These are phyloP conservation scores for Ochlodes sylvanus DNA, from an alignment of 2,888 invertebrate genomes.

Conservation along the genomic window DNA sequence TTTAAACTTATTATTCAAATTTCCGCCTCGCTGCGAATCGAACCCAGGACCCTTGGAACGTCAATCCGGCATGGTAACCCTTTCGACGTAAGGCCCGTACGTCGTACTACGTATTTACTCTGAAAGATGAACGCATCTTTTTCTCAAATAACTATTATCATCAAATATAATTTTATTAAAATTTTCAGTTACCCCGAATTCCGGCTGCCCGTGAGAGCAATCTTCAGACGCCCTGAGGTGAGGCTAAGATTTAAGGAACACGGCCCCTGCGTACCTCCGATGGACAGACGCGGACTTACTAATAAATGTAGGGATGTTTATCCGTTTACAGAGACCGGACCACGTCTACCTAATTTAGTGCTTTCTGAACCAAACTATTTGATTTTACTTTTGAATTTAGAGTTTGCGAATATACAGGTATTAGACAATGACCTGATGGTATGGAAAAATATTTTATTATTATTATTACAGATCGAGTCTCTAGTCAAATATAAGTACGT, in stretches of 20 bases:
- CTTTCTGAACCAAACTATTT: neutral
- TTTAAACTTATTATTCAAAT: no score
- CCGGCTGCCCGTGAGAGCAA: constrained; percentile 45
- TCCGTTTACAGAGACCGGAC: constrained; percentile 12
- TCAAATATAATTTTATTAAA: neutral
- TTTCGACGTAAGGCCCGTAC: no score
- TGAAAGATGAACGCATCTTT: no score
- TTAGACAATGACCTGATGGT: no score
- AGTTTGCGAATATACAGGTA: neutral
- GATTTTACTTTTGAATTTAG: neutral
- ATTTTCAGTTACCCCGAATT: constrained; percentile 46
- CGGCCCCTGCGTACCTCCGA: constrained; percentile 29
- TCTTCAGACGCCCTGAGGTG: constrained; percentile 68
- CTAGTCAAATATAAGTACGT: no score
- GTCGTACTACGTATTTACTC: no score
- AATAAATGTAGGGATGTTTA: constrained; percentile 34
- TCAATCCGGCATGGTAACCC: no score
- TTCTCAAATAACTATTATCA: no score
- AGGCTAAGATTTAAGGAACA: constrained; percentile 65
- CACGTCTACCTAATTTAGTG: constrained; percentile 15
- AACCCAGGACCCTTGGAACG: no score
- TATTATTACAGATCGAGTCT: no score
- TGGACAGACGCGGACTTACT: constrained; percentile 33
- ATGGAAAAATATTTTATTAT: no score
- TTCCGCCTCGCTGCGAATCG: no score